These are phyloP conservation scores for Odontesthes bonariensis DNA, from an alignment of 2,113 vertebrate genomes.

Conservation along the genomic window DNA sequence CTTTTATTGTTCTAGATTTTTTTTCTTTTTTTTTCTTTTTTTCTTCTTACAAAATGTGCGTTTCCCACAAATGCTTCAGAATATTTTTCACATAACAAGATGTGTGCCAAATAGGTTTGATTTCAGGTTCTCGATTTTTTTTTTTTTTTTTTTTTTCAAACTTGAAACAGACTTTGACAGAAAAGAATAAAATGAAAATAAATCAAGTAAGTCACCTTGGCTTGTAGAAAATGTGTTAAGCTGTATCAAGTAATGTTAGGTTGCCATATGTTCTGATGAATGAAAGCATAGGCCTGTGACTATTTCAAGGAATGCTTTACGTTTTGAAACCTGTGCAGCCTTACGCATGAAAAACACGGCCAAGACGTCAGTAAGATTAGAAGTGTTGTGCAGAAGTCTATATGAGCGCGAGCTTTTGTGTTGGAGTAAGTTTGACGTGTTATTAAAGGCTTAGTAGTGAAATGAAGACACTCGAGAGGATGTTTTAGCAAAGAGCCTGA, in stretches of 20 bases:
- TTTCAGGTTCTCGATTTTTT: too few species aligned
- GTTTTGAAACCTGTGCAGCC: slow-evolving; percentile 50
- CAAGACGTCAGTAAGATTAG: slow-evolving; percentile 31
- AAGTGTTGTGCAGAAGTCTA: slow-evolving; percentile 40
- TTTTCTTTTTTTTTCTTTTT: neutral
- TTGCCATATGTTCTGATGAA: slow-evolving; percentile 48
- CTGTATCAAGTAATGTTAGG: slow-evolving; percentile 52
- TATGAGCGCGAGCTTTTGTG: slow-evolving; percentile 24
- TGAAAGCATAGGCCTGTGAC: slow-evolving; percentile 45
- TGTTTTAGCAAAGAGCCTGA: slow-evolving; percentile 51
- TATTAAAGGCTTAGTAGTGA: slow-evolving; percentile 63
- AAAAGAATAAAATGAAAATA: slow-evolving; percentile 17
- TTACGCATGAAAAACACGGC: slow-evolving; percentile 37
- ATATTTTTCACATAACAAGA: slow-evolving; percentile 71
- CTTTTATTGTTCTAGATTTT: slow-evolving; percentile 78
- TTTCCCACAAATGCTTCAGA: slow-evolving; percentile 76
- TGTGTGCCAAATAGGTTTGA: slow-evolving; percentile 71
- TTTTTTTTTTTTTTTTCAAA: slow-evolving; percentile 64
- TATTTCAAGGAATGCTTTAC: slow-evolving; percentile 41
- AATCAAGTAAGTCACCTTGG: slow-evolving; percentile 79
- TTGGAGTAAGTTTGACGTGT: slow-evolving; percentile 3
- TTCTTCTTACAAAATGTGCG: slow-evolving; percentile 68
- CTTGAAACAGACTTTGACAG: slow-evolving; percentile 62
- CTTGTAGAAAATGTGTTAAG: slow-evolving; percentile 55
- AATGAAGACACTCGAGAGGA: slow-evolving; percentile 58